Base-by-base conservation (phyloP, 2,113 vertebrate genomes). In the Platysteira castanea region DNA sequence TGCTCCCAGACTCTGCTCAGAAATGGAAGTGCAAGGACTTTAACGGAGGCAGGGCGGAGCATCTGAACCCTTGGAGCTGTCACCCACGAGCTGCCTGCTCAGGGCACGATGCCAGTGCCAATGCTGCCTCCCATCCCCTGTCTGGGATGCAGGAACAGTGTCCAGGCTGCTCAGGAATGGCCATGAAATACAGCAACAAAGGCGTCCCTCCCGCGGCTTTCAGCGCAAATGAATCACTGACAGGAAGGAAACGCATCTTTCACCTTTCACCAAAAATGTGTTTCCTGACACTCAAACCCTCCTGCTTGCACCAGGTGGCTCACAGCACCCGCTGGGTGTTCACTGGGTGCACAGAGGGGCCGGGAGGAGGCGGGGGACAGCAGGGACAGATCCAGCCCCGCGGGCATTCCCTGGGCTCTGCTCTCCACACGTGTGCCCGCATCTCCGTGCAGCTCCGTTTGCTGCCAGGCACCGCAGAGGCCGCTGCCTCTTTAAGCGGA, bases 11-110 rank as follows among this genome's bases (percentile, higher is more conserved):
- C 95, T 93, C 54, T 15, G 50, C 96, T 93, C 50, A 57, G 96
- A 95, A 97, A 98, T 97, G 95, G 97, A 97, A 97, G 90, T 68
- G 94, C 92, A 46, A 84, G 95, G 84, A 59, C 75, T 96, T 90
- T 27, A 78, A 68, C 24, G 3, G 49, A 69, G 64, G 73, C 69
- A 19, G 84, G 88, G 87, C 0, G 11, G 39, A 49, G 86, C 30
- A 9, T n/a, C 86, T 39, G 75, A 27, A 3, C 54, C 60, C 63
- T 19, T 2, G 0, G 27, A 50, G 90, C 46, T 37, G 39, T 35
- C 59, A 14, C 64, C 57, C 28, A 6, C 46, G 1, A 1, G 6
- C 60, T 30, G 53, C 33, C 60, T 7, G 26, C 4, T 2, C 15
- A 11, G 59, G 56, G 57, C 63, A 4, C 0, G 6, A 18, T 56